phyloP scores from a whole-genome alignment of 2,797 vertebrate species.

The Phoebastria nigripes region DNA sequence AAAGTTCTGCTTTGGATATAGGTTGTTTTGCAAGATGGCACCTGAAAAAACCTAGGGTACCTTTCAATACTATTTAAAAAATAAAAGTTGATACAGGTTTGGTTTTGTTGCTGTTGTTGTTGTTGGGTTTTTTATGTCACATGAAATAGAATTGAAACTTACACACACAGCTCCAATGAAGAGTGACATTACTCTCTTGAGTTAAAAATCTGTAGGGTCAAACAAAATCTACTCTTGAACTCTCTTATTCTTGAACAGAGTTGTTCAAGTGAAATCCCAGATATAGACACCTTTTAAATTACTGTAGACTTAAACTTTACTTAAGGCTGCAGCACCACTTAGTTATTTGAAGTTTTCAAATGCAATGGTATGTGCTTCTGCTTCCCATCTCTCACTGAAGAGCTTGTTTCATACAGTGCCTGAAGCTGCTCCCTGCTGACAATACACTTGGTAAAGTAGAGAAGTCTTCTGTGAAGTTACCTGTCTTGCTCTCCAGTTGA shows the following conservation, averaged over 20 bases:
- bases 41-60: background rate
- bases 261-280: background rate
- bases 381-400: background rate
- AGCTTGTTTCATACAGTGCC: background rate
- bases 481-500: background rate
- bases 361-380: background rate
- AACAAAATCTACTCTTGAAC: background rate
- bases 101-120: accelerated
- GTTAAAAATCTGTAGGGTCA: background rate
- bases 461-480: background rate
- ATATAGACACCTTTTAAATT: background rate
- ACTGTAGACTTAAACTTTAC: background rate
- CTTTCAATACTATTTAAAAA: background rate
- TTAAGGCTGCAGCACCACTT: background rate
- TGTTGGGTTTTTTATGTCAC: background rate
- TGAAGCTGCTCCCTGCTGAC: background rate
- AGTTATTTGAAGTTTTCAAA: background rate
- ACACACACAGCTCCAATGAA: background rate
- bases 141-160: background rate
- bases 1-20: background rate
- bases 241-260: background rate
- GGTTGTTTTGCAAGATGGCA: background rate
- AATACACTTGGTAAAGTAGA: background rate
- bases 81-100: background rate
- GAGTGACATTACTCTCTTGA: background rate